Evolutionary conservation across 2,113 vertebrate species (phyloP).

Genomic region (Tetraodon nigroviridis): DNA sequence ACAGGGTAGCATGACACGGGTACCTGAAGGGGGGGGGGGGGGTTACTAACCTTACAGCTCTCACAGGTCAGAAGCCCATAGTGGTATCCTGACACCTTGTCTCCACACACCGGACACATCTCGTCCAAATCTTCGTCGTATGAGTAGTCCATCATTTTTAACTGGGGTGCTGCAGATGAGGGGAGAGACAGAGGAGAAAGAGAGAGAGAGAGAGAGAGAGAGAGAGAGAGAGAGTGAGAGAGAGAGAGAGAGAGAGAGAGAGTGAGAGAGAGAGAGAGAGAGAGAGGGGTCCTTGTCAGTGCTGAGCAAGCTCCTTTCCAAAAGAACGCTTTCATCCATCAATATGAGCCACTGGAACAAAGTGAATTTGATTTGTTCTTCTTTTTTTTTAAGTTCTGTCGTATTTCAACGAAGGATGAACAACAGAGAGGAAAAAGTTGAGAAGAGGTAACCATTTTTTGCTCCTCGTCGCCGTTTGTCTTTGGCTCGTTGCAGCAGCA

Average conservation of each 20-base stretch:
- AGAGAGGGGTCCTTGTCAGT: conserved; percentile 25
- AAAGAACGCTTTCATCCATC: conserved; percentile 44
- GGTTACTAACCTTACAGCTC: conserved; percentile 92
- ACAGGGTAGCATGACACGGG: not conserved
- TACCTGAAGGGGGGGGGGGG: not conserved
- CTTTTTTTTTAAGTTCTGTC: conserved; percentile 13
- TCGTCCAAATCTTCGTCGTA: conserved; percentile 98
- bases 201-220: no score
- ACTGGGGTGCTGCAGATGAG: conserved; percentile 81
- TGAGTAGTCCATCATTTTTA: conserved; percentile 99
- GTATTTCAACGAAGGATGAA: conserved; percentile 15
- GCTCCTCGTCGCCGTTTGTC: conserved; percentile 15
- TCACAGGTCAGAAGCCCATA: conserved; percentile 98
- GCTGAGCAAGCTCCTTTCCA: conserved; percentile 26
- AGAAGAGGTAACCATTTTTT: conserved; percentile 31
- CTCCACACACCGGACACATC: conserved; percentile 96
- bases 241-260: no score
- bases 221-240: no score
- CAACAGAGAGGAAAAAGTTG: conserved; percentile 13
- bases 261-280: conserved; percentile 20
- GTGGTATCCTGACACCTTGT: conserved; percentile 98
- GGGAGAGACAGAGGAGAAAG: conserved; percentile 28
- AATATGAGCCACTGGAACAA: conserved; percentile 18
- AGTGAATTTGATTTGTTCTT: conserved; percentile 1
- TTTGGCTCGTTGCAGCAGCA: conserved; percentile 29